A percentile compares a stretch with the other conserved stretches of the same genome.
These are phyloP conservation scores for Plagodis dolabraria DNA, from an alignment of 2,888 invertebrate genomes.

Conservation along the genomic window DNA sequence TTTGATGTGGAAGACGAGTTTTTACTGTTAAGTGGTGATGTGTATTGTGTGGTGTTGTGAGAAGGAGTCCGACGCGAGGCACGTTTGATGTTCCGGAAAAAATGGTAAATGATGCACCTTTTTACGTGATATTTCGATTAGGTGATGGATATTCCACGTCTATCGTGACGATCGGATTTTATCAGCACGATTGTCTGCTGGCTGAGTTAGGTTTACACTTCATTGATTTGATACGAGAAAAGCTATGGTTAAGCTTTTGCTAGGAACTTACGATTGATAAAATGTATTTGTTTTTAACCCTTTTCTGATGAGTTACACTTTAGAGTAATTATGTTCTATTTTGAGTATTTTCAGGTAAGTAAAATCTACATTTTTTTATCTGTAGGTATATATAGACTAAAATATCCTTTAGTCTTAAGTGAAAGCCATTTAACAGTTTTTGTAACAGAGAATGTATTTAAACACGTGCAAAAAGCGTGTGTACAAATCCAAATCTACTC, in stretches of 20 bases:
- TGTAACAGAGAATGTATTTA: too few relatives aligned
- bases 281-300: too few relatives aligned
- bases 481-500: too few relatives aligned
- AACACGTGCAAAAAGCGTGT: too few relatives aligned
- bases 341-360: too few relatives aligned
- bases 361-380: too few relatives aligned
- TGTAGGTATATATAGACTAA: too few relatives aligned
- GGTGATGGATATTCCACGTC: slow-evolving; percentile 46
- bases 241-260: background rate
- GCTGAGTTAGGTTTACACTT: slow-evolving; percentile 11
- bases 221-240: background rate
- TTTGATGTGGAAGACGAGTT: slow-evolving; percentile 48
- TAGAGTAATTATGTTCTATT: too few relatives aligned
- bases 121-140: slow-evolving; percentile 54
- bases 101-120: slow-evolving; percentile 72
- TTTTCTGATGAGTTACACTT: too few relatives aligned
- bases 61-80: slow-evolving; percentile 46
- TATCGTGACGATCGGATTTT: slow-evolving; percentile 44
- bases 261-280: background rate
- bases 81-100: slow-evolving; percentile 71
- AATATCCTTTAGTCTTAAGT: too few relatives aligned
- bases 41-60: slow-evolving; percentile 60
- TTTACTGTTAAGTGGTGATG: slow-evolving; percentile 62
- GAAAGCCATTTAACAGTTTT: too few relatives aligned
- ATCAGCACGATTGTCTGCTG: slow-evolving; percentile 34